A percentile compares a stretch with the other conserved stretches of the same genome.
Evolutionary conservation across 2,888 invertebrate genomes (phyloP).

Genomic region (Parelbella ahira): DNA sequence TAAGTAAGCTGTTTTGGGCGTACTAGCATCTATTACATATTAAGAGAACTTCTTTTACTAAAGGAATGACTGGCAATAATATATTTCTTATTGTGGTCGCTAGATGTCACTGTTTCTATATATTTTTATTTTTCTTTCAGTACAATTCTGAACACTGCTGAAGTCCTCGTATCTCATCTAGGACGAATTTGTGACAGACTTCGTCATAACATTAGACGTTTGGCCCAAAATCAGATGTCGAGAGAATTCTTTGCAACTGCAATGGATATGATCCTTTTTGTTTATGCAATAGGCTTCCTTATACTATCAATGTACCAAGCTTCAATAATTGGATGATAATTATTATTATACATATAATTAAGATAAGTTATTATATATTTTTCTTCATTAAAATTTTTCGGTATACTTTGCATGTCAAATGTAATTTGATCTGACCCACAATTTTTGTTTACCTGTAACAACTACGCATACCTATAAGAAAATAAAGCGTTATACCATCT

Average conservation of each 20-base stretch:
- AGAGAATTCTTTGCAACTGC: slow-evolving; percentile 52
- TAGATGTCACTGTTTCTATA: slow-evolving; percentile 28
- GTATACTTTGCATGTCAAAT: too few relatives aligned
- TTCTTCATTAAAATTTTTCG: too few relatives aligned
- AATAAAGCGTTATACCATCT: too few relatives aligned
- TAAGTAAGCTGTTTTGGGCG: too few relatives aligned
- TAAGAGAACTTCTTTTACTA: too few relatives aligned
- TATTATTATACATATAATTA: too few relatives aligned
- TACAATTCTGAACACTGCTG: slow-evolving; percentile 39
- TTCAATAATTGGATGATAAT: slow-evolving; percentile 28
- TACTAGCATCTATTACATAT: too few relatives aligned
- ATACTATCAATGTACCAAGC: slow-evolving; percentile 57
- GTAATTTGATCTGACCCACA: too few relatives aligned
- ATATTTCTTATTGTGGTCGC: background rate
- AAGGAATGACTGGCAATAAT: too few relatives aligned
- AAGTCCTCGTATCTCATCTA: slow-evolving; percentile 39
- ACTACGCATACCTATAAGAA: too few relatives aligned
- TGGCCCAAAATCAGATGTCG: slow-evolving; percentile 41
- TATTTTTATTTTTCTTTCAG: slow-evolving; percentile 35
- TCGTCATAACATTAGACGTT: slow-evolving; percentile 35
- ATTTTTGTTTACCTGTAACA: too few relatives aligned
- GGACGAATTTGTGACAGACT: slow-evolving; percentile 32
- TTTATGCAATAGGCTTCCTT: slow-evolving; percentile 63
- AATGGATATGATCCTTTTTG: slow-evolving; percentile 54
- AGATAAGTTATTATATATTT: too few relatives aligned